phyloP scores from a whole-genome alignment of 2,888 invertebrate genomes.

The Acronicta alni region DNA sequence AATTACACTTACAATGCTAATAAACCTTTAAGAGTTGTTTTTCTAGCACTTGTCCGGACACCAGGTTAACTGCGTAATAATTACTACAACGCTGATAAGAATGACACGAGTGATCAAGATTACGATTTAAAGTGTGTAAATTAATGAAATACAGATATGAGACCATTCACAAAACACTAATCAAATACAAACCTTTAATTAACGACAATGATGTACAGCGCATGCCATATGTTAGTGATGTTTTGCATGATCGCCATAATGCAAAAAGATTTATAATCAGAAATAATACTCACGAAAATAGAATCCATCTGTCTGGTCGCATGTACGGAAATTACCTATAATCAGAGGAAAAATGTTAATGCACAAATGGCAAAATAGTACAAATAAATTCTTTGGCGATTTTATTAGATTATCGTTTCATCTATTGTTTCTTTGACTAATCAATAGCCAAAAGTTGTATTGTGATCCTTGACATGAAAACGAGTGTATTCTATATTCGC shows the following conservation, averaged over 20 bases:
- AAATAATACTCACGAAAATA: slow-evolving; percentile 75
- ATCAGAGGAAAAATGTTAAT: slow-evolving; percentile 63
- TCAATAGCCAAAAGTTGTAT: slow-evolving; percentile 27
- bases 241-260: slow-evolving; percentile 40
- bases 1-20: slow-evolving; percentile 14
- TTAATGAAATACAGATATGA: slow-evolving; percentile 28
- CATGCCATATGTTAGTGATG: slow-evolving; percentile 43
- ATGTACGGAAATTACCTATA: slow-evolving; percentile 83
- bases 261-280: slow-evolving; percentile 38
- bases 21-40: slow-evolving; percentile 27
- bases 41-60: slow-evolving; percentile 33
- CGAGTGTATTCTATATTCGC: slow-evolving; percentile 50
- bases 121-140: slow-evolving; percentile 42
- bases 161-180: slow-evolving; percentile 22
- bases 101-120: slow-evolving; percentile 36
- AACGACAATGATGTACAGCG: slow-evolving; percentile 31
- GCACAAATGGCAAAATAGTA: background rate
- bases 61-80: slow-evolving; percentile 47
- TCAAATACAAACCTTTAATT: slow-evolving; percentile 40
- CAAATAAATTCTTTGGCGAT: background rate
- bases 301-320: slow-evolving; percentile 73
- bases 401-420: background rate
- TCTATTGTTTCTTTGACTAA: slow-evolving; percentile 18
- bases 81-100: slow-evolving; percentile 42
- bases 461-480: slow-evolving; percentile 26